These are phyloP conservation scores for Agonum fuliginosum DNA, from an alignment of 2,888 invertebrate genomes.

Conservation along the genomic window DNA sequence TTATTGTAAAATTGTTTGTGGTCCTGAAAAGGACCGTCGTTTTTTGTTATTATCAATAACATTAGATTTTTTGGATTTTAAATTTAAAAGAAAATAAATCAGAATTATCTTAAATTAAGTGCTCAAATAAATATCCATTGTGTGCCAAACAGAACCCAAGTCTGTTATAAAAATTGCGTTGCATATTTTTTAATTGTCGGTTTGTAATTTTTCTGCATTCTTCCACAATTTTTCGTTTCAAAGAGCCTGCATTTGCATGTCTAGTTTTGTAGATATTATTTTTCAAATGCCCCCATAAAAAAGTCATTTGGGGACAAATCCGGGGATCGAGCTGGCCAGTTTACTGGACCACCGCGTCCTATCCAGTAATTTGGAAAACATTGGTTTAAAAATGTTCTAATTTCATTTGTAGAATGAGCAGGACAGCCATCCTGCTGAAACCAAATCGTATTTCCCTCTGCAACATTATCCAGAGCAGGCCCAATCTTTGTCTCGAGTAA, in stretches of 20 bases:
- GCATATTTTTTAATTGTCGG: slow-evolving; percentile 16
- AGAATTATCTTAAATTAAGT: too few relatives aligned
- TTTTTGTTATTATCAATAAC: too few relatives aligned
- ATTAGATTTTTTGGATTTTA: too few relatives aligned
- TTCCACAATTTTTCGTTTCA: slow-evolving; percentile 22
- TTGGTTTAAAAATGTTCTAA: slow-evolving; percentile 18
- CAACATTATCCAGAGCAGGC: not conserved
- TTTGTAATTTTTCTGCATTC: slow-evolving; percentile 6
- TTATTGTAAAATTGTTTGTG: too few relatives aligned
- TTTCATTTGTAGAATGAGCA: not conserved
- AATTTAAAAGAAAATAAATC: too few relatives aligned
- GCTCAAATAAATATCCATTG: slow-evolving; percentile 12
- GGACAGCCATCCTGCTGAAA: slow-evolving; percentile 32
- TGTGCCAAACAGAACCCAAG: slow-evolving; percentile 15
- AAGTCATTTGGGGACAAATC: slow-evolving; percentile 33
- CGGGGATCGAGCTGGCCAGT: slow-evolving; percentile 27
- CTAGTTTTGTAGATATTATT: slow-evolving; percentile 16
- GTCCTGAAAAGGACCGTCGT: too few relatives aligned
- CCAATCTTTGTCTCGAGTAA: not conserved
- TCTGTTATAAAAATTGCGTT: not conserved
- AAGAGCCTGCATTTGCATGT: slow-evolving; percentile 3
- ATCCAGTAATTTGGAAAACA: slow-evolving; percentile 32
- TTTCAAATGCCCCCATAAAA: slow-evolving; percentile 45
- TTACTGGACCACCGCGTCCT: slow-evolving; percentile 25
- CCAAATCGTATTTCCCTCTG: slow-evolving; percentile 15